Evolutionary conservation across 2,888 invertebrate genomes (phyloP).

Genomic region (Cosmia trapezina): DNA sequence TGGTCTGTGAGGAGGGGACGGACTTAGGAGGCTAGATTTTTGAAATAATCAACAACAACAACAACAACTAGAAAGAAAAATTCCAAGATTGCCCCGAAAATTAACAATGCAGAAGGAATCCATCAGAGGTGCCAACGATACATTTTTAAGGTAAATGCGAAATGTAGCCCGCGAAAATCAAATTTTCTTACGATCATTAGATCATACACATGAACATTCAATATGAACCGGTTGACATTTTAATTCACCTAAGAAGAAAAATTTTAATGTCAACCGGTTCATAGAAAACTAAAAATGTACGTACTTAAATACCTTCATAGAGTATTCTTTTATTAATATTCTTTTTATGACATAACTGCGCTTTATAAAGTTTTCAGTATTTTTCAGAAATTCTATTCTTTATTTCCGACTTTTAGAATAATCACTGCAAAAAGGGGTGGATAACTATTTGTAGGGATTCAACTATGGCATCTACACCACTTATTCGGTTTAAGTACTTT

Average conservation of each 20-base stretch:
- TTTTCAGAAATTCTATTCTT: neutral
- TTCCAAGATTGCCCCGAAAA: neutral
- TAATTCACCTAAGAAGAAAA: too few relatives aligned
- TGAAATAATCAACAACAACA: too few relatives aligned
- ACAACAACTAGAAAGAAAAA: neutral
- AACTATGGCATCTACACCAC: neutral
- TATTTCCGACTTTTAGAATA: neutral
- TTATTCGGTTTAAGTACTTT: too few relatives aligned
- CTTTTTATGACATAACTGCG: neutral
- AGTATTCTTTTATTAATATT: neutral
- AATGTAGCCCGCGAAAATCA: too few relatives aligned
- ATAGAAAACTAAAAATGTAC: neutral
- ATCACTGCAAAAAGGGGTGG: neutral
- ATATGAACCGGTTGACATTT: too few relatives aligned
- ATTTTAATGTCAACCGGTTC: neutral
- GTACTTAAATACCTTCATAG: neutral
- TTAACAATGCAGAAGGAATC: neutral
- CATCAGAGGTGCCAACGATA: neutral
- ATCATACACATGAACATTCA: too few relatives aligned
- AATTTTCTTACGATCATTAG: too few relatives aligned
- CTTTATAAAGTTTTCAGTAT: neutral
- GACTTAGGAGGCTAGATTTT: slow-evolving; percentile 54
- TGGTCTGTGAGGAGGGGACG: slow-evolving; percentile 73
- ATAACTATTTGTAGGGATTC: neutral
- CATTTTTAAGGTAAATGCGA: neutral